A percentile compares a stretch with the other conserved stretches of the same genome.
Conservation (phyloP, 2,113 vertebrate genomes). For the Sitta europaea region DNA sequence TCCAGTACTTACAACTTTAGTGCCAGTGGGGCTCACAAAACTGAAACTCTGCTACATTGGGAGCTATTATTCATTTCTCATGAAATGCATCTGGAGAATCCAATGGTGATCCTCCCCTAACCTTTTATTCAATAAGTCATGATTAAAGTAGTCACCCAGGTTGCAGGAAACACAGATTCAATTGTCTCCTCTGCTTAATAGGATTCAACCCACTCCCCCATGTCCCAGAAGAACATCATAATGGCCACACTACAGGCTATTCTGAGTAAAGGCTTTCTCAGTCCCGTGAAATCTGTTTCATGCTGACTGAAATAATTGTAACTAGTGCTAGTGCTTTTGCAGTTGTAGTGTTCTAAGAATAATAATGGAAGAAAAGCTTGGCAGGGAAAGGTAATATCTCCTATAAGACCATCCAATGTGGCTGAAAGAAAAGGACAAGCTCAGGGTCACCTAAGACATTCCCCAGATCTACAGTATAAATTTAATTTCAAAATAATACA, state of each 20-base stretch:
- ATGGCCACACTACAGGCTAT: conserved; percentile 11
- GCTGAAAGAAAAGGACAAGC: conserved; percentile 7
- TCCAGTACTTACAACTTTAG: neutral
- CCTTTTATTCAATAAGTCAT: conserved; percentile 25
- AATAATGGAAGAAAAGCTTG: conserved; percentile 26
- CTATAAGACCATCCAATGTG: neutral
- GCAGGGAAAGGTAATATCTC: neutral
- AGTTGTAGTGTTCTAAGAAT: conserved; percentile 19
- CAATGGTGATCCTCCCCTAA: neutral
- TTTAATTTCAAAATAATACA: neutral
- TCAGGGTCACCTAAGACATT: conserved; percentile 22
- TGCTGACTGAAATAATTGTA: conserved; percentile 50
- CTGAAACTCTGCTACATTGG: neutral
- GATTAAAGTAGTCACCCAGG: conserved; percentile 10
- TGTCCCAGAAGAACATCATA: conserved; percentile 23
- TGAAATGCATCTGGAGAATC: neutral
- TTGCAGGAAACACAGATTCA: neutral
- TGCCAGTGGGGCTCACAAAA: neutral
- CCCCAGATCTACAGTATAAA: neutral
- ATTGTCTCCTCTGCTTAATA: conserved; percentile 17
- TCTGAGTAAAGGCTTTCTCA: conserved; percentile 36
- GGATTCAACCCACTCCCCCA: neutral
- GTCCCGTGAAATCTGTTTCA: conserved; percentile 43
- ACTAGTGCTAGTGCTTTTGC: conserved; percentile 19
- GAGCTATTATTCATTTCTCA: neutral